phyloP scores from a whole-genome alignment of 2,797 vertebrate genomes.

The Manis crassicaudata region DNA sequence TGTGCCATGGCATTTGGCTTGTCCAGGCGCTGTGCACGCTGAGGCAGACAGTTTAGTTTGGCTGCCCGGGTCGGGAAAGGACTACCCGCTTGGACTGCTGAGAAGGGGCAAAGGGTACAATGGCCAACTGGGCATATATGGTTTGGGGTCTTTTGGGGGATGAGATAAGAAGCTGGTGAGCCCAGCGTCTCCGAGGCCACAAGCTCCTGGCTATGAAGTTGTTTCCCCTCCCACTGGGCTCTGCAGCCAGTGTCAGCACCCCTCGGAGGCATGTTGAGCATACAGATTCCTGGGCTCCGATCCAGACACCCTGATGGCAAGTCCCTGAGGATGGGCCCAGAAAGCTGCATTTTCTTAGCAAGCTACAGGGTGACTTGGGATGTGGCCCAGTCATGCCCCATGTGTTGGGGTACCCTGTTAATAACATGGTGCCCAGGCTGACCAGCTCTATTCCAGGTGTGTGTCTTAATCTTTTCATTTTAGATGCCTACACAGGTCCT shows the following conservation, averaged over 20 bases:
- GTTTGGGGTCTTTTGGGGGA: neutral
- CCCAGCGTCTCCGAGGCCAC: neutral
- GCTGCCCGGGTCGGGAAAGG: neutral
- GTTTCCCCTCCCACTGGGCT: neutral
- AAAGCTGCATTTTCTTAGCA: neutral
- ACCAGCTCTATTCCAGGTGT: neutral
- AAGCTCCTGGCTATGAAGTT: neutral
- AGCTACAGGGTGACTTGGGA: neutral
- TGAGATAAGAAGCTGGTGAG: neutral
- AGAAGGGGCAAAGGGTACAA: no score
- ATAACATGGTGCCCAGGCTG: neutral
- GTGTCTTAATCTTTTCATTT: neutral
- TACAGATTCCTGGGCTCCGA: rapidly evolving
- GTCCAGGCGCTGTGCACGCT: rapidly evolving
- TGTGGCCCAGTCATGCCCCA: rapidly evolving
- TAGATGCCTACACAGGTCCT: rapidly evolving
- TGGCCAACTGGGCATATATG: neutral
- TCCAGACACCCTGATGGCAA: rapidly evolving
- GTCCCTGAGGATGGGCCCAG: rapidly evolving
- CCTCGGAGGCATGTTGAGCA: rapidly evolving
- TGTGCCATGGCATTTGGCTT: rapidly evolving
- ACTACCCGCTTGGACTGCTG: neutral
- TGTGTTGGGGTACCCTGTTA: neutral
- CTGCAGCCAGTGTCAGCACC: rapidly evolving
- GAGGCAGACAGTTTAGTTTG: neutral